These are phyloP conservation scores for Dynastes tityus DNA, from an alignment of 2,888 invertebrate species.

Conservation along the genomic window DNA sequence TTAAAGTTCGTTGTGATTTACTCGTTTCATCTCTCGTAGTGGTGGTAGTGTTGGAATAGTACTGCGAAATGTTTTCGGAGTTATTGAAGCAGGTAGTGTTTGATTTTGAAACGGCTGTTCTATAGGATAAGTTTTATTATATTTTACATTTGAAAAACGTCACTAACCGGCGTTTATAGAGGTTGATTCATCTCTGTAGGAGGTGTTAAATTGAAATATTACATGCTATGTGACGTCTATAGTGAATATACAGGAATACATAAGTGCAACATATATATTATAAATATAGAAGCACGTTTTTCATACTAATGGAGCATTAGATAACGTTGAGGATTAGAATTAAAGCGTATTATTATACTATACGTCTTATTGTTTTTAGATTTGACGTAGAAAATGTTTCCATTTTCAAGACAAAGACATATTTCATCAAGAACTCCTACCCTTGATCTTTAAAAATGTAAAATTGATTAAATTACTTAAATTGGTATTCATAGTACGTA, in stretches of 20 bases:
- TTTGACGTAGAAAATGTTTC: too few species aligned
- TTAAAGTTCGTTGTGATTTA: background rate
- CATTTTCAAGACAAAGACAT: too few species aligned
- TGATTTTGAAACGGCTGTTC: background rate
- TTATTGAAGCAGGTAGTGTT: constrained; percentile 33
- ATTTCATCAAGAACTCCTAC: too few species aligned
- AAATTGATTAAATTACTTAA: too few species aligned
- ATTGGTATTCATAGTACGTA: too few species aligned
- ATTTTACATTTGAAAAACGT: background rate
- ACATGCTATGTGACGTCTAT: background rate
- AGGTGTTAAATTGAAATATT: constrained; percentile 30
- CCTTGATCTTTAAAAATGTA: too few species aligned
- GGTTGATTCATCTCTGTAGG: constrained; percentile 21
- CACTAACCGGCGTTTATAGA: background rate
- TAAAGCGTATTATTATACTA: too few species aligned
- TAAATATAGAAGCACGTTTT: background rate
- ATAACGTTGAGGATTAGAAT: too few species aligned
- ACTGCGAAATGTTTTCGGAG: constrained; percentile 35
- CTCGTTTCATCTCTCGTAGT: background rate
- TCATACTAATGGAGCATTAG: too few species aligned
- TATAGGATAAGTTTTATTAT: background rate
- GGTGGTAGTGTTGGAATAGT: background rate
- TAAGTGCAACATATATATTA: background rate
- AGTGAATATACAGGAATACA: background rate
- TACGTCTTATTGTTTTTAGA: too few species aligned